Percentiles rank a stretch among this genome's conserved stretches.
phyloP scores from a whole-genome alignment of 2,888 invertebrate species.

The Ophonus ardosiacus region DNA sequence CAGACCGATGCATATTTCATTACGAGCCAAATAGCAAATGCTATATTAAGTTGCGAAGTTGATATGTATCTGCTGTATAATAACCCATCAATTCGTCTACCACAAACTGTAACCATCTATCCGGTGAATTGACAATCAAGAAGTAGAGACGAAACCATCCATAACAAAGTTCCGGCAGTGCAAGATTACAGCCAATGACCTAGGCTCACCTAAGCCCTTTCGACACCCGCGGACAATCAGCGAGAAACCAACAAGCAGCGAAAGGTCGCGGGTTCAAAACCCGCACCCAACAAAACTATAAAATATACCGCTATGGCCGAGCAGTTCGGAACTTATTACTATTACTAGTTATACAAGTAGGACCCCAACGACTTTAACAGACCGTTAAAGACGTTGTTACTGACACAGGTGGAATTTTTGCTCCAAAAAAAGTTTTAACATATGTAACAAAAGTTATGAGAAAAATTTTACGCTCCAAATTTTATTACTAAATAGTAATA shows the following conservation, averaged over 20 bases:
- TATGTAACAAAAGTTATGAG: no score
- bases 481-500: no score
- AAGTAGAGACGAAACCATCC: conserved; percentile 27
- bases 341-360: no score
- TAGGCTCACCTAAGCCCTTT: not conserved
- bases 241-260: not conserved
- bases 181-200: not conserved
- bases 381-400: no score
- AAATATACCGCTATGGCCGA: not conserved
- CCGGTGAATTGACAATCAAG: conserved; percentile 28
- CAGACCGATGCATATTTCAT: conserved; percentile 32
- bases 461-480: no score
- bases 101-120: conserved; percentile 38
- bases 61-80: conserved; percentile 15
- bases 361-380: no score
- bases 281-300: not conserved
- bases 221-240: not conserved
- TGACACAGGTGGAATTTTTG: no score
- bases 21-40: not conserved
- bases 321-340: no score
- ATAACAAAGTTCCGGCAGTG: conserved; percentile 29
- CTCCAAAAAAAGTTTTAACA: no score
- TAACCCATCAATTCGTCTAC: conserved; percentile 19
- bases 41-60: conserved; percentile 18
- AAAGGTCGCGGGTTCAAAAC: not conserved